Evolutionary conservation across 2,888 invertebrate species (phyloP).

Genomic region (Lysandra bellargus): DNA sequence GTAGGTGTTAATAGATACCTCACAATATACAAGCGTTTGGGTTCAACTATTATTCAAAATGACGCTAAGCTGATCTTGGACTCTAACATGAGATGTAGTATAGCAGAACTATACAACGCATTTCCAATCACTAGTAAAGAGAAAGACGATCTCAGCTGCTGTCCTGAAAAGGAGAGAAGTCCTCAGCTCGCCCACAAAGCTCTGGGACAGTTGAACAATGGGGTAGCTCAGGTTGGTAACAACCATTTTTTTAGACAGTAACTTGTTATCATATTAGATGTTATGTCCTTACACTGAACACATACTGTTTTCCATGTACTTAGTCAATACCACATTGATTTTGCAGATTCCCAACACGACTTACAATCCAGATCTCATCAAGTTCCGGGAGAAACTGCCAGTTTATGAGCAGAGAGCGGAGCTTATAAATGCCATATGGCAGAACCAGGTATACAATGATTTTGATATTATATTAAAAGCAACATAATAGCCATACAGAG

Average conservation of each 20-base stretch:
- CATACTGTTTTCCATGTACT: neutral
- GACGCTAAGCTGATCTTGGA: slow-evolving; percentile 84
- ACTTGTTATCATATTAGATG: too few relatives aligned
- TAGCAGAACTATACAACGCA: slow-evolving; percentile 82
- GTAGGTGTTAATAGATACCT: slow-evolving; percentile 84
- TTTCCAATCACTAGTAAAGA: slow-evolving; percentile 86
- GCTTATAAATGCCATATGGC: slow-evolving; percentile 83
- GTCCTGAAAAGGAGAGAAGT: slow-evolving; percentile 83
- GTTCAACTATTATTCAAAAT: slow-evolving; percentile 84
- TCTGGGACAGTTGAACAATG: slow-evolving; percentile 84
- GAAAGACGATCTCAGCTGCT: slow-evolving; percentile 85
- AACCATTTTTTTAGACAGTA: neutral
- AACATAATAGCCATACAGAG: too few relatives aligned
- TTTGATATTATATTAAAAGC: neutral
- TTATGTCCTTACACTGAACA: neutral
- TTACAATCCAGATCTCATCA: slow-evolving; percentile 77
- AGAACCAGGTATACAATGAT: slow-evolving; percentile 78
- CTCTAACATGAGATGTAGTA: slow-evolving; percentile 82
- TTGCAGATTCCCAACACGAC: slow-evolving; percentile 69
- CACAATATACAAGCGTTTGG: slow-evolving; percentile 85
- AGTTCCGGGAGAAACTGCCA: slow-evolving; percentile 84
- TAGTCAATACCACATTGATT: slow-evolving; percentile 24
- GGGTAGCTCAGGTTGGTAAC: slow-evolving; percentile 80
- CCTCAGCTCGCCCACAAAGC: slow-evolving; percentile 79
- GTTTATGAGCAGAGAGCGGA: slow-evolving; percentile 83